A percentile compares a stretch with the other conserved stretches of the same genome.
These are phyloP conservation scores for Oligia fasciuncula DNA, from an alignment of 2,888 invertebrate genomes.

Conservation along the genomic window DNA sequence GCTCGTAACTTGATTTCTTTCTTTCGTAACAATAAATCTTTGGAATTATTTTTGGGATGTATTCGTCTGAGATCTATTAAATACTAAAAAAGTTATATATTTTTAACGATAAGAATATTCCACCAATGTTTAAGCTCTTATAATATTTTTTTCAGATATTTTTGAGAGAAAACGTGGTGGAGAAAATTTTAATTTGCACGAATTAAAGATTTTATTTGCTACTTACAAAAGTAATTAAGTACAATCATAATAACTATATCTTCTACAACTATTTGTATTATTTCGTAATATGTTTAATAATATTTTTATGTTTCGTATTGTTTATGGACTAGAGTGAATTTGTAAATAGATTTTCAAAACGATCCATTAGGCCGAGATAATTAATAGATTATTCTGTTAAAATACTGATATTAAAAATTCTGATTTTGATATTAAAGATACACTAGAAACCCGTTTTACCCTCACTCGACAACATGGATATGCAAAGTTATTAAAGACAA, in stretches of 20 bases:
- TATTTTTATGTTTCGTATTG: neutral
- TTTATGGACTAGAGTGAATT: conserved; percentile 63
- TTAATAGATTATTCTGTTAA: conserved; percentile 50
- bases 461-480: conserved; percentile 25
- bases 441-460: conserved; percentile 44
- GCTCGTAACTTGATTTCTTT: conserved; percentile 72
- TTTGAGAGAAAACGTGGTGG: conserved; percentile 19
- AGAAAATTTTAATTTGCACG: conserved; percentile 7
- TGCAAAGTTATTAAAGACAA: conserved; percentile 19
- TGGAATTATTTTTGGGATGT: conserved; percentile 83
- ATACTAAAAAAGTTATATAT: conserved; percentile 53
- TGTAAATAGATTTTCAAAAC: conserved; percentile 50
- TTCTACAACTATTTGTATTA: conserved; percentile 33
- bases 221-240: conserved; percentile 54
- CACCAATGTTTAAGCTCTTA: conserved; percentile 12
- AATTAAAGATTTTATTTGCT: conserved; percentile 17
- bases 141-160: neutral
- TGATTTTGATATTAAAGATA: conserved; percentile 42
- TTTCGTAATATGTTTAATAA: conserved; percentile 5
- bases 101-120: conserved; percentile 36
- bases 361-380: conserved; percentile 48
- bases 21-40: conserved; percentile 70
- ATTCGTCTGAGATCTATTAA: conserved; percentile 77
- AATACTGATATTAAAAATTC: conserved; percentile 63
- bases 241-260: conserved; percentile 26